Conservation (phyloP, 2,888 invertebrate genomes). For the Aradus depressus region DNA sequence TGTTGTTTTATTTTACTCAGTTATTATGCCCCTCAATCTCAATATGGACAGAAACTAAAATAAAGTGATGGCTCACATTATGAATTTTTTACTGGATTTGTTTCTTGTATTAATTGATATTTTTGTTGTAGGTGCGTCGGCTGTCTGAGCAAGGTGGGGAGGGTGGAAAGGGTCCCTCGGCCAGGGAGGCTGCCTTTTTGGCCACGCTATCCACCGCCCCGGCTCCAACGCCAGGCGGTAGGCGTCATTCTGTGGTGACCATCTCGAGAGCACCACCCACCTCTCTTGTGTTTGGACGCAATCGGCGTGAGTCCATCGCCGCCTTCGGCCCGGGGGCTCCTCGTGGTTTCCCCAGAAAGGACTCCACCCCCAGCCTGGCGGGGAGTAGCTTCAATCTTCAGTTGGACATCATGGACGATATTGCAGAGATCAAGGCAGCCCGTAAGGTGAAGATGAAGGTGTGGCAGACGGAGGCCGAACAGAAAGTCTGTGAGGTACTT, state of each 20-base stretch:
- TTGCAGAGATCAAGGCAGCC: slow-evolving; percentile 54
- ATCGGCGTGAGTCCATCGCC: slow-evolving; percentile 69
- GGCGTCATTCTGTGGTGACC: slow-evolving; percentile 76
- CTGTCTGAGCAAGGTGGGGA: slow-evolving; percentile 69
- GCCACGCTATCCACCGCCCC: slow-evolving; percentile 69
- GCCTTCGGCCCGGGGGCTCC: slow-evolving; percentile 46
- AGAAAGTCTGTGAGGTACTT: slow-evolving; percentile 71
- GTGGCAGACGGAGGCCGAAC: slow-evolving; percentile 69
- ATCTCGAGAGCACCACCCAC: slow-evolving; percentile 70
- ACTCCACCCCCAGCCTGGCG: slow-evolving; percentile 48
- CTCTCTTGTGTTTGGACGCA: slow-evolving; percentile 53
- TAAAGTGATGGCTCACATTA: too few relatives aligned
- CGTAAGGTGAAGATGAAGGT: slow-evolving; percentile 62
- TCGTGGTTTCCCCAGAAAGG: slow-evolving; percentile 32
- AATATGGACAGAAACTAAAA: too few relatives aligned
- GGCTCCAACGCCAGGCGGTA: slow-evolving; percentile 59
- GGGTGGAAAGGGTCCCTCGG: slow-evolving; percentile 60
- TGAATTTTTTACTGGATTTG: too few relatives aligned
- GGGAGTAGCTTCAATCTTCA: slow-evolving; percentile 75
- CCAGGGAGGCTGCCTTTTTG: slow-evolving; percentile 68
- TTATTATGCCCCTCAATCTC: too few relatives aligned
- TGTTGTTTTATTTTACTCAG: too few relatives aligned
- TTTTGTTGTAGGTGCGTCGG: slow-evolving; percentile 50
- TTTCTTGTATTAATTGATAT: background rate
- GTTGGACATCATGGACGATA: slow-evolving; percentile 80